These are phyloP conservation scores for Nephrocerus scutellatus DNA, from an alignment of 2,888 invertebrate species.

Conservation along the genomic window DNA sequence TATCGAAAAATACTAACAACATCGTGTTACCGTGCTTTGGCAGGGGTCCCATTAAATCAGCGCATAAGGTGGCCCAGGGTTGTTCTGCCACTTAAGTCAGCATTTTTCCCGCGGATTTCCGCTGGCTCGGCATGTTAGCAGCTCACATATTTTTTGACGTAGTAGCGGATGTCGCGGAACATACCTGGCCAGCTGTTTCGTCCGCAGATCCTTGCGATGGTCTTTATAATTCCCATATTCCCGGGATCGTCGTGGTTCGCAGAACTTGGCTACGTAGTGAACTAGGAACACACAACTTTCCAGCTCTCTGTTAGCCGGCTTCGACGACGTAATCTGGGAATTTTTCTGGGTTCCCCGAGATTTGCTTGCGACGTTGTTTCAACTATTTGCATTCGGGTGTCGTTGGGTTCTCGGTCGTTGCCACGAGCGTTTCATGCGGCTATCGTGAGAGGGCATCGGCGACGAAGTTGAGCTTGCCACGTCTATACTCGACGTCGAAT, in stretches of 20 bases:
- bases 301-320: constrained; percentile 1
- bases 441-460: constrained; percentile 14
- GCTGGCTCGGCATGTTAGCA: constrained; percentile 15
- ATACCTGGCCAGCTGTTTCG: constrained; percentile 18
- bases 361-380: neutral
- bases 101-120: constrained; percentile 11
- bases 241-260: constrained; percentile 15
- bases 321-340: constrained; percentile 10
- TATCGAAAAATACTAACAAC: constrained; percentile 12
- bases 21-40: constrained; percentile 13
- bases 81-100: neutral
- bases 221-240: constrained; percentile 17
- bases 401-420: neutral
- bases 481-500: constrained; percentile 11
- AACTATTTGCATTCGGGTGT: constrained; percentile 2
- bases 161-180: constrained; percentile 6
- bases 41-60: constrained; percentile 15
- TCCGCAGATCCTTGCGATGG: constrained; percentile 5
- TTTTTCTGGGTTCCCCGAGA: neutral
- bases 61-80: constrained; percentile 10
- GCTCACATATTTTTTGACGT: constrained; percentile 7
- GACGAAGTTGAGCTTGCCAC: constrained; percentile 8
- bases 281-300: constrained; percentile 11
- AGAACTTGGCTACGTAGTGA: constrained; percentile 1
- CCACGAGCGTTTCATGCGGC: too few relatives aligned